phyloP scores from a whole-genome alignment of 2,888 invertebrate species.

The Lasioglossum pauxillum region DNA sequence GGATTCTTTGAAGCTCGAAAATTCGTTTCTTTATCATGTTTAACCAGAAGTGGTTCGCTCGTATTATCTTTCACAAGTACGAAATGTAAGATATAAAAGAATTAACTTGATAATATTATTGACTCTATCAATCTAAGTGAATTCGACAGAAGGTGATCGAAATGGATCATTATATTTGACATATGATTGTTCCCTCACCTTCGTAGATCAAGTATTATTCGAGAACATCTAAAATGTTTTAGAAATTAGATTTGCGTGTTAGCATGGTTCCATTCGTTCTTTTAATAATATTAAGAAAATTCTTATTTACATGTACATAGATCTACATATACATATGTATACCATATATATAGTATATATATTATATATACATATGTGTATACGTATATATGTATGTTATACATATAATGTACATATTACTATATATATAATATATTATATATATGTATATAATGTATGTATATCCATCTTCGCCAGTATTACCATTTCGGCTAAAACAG shows the following conservation, averaged over 20 bases:
- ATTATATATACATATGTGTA: slow-evolving; percentile 49
- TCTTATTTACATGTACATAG: slow-evolving; percentile 67
- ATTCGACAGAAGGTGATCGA: not conserved
- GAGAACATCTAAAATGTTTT: not conserved
- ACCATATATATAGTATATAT: slow-evolving; percentile 46
- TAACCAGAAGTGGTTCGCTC: not conserved
- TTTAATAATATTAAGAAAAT: slow-evolving; percentile 63
- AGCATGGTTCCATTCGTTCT: not conserved
- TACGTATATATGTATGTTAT: slow-evolving; percentile 58
- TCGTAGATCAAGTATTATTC: not conserved
- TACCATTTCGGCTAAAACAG: slow-evolving; percentile 47
- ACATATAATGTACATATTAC: not conserved
- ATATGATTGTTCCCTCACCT: not conserved
- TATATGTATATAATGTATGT: slow-evolving; percentile 59
- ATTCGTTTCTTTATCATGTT: not conserved
- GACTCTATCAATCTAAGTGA: not conserved
- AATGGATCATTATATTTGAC: not conserved
- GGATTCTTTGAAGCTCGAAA: not conserved
- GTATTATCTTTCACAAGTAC: not conserved
- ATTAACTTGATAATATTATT: not conserved
- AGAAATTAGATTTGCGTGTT: not conserved
- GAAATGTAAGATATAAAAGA: not conserved
- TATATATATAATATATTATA: slow-evolving; percentile 23
- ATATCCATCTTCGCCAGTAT: slow-evolving; percentile 49
- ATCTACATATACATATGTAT: slow-evolving; percentile 54